phyloP scores from a whole-genome alignment of 2,797 vertebrate genomes.

The Hylomyscus alleni region DNA sequence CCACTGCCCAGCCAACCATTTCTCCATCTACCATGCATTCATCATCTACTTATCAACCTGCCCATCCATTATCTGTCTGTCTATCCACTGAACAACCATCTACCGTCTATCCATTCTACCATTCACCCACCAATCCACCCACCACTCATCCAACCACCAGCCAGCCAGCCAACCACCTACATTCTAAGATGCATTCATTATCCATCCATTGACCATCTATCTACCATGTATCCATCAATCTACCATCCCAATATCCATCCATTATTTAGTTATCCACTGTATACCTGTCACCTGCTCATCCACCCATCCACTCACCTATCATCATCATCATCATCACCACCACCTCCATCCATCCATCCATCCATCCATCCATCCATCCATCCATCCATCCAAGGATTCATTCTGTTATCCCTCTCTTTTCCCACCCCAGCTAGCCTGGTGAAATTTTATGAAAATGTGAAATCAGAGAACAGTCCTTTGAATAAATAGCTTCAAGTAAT shows the following conservation, averaged over 20 bases:
- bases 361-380: too few relatives aligned
- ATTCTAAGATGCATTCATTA: not conserved
- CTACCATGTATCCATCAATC: not conserved
- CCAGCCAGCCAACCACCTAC: not conserved
- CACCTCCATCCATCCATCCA: not conserved
- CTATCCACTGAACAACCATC: too few relatives aligned
- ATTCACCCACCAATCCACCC: not conserved
- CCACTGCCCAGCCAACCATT: too few relatives aligned
- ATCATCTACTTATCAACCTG: too few relatives aligned
- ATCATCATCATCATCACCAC: too few relatives aligned
- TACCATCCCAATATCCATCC: not conserved
- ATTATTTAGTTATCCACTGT: not conserved
- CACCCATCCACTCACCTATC: not conserved
- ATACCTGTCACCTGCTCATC: not conserved
- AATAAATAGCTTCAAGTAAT: not conserved
- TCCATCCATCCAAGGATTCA: not conserved
- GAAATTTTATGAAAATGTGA: not conserved
- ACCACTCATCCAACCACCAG: too few relatives aligned
- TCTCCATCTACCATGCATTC: not conserved
- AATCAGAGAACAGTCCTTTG: not conserved
- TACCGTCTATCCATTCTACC: too few relatives aligned
- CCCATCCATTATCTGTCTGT: too few relatives aligned
- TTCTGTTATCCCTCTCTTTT: not conserved
- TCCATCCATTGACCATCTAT: not conserved
- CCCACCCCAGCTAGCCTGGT: too few relatives aligned